A percentile compares a stretch with the other conserved stretches of the same genome.
Conservation (phyloP, 2,888 invertebrate species). For the Tineola bisselliella region DNA sequence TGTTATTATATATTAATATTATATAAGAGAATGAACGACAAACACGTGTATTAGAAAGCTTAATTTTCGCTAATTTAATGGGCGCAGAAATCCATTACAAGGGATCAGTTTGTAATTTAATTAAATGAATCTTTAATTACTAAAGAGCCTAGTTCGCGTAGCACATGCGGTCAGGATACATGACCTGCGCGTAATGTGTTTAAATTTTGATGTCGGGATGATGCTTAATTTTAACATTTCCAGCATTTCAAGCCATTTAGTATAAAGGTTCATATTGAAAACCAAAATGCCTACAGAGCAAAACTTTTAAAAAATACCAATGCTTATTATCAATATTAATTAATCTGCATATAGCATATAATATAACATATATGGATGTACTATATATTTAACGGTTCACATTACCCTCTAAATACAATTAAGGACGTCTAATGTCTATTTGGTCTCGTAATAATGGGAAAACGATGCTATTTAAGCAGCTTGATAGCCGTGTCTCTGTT, state of each 20-base stretch:
- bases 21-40: background rate
- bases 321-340: too few species aligned
- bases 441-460: background rate
- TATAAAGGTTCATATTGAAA: too few species aligned
- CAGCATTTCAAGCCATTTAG: too few species aligned
- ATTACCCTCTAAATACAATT: constrained; percentile 45
- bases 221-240: too few species aligned
- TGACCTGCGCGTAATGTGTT: background rate
- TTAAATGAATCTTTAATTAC: constrained; percentile 7
- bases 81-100: background rate
- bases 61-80: background rate
- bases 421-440: constrained; percentile 24
- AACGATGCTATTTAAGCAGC: background rate
- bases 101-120: constrained; percentile 7
- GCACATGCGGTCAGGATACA: background rate
- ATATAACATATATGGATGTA: too few species aligned
- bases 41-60: background rate
- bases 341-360: too few species aligned
- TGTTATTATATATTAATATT: too few species aligned
- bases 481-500: background rate
- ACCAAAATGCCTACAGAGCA: too few species aligned
- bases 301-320: too few species aligned
- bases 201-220: background rate
- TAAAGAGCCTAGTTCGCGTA: background rate
- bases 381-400: too few species aligned